Conservation (phyloP, 2,113 vertebrate species). For the Semnornis frantzii region DNA sequence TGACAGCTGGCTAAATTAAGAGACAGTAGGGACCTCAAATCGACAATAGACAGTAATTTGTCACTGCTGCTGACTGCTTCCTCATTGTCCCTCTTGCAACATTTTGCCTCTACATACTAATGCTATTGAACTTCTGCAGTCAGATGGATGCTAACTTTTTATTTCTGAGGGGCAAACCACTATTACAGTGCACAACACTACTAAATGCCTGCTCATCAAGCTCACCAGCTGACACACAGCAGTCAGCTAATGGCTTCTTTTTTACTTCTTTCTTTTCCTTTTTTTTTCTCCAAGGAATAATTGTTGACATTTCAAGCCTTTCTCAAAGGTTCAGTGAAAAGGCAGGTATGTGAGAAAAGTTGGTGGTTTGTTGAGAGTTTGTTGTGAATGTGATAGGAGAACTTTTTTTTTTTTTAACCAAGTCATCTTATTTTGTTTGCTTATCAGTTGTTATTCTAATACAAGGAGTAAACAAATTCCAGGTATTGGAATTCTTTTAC, state of each 20-base stretch:
- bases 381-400: neutral
- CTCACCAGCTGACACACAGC: neutral
- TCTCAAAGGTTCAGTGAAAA: neutral
- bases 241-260: neutral
- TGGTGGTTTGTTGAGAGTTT: neutral
- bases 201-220: neutral
- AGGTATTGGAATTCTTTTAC: neutral
- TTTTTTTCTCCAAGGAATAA: neutral
- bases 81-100: neutral
- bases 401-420: neutral
- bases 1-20: neutral
- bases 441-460: neutral
- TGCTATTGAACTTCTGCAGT: neutral
- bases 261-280: neutral
- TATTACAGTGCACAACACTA: neutral
- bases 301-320: neutral
- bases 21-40: neutral
- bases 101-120: neutral
- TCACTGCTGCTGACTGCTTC: neutral
- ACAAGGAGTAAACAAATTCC: neutral
- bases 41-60: neutral
- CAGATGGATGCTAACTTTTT: slow-evolving; percentile 16
- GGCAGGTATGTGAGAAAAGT: neutral
- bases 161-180: slow-evolving; percentile 1
- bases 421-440: neutral